Base-by-base conservation (phyloP, 2,888 invertebrate genomes). In the Macaria liturata region DNA sequence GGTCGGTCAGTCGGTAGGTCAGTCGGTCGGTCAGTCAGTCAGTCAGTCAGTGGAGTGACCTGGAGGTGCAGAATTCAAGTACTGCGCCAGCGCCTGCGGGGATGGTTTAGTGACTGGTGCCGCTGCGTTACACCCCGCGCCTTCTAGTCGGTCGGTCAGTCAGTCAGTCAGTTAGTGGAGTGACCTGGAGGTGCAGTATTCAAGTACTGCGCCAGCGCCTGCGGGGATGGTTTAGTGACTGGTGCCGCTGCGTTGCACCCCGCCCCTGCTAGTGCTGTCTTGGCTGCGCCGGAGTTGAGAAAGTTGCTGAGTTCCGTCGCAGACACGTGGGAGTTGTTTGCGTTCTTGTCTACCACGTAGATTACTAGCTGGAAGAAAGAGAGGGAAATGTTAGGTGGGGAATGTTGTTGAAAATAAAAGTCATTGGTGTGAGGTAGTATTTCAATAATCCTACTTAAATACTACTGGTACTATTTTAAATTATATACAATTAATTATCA, bases 161-260 rank as follows among this genome's bases (percentile, higher is more conserved):
- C 20, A 20, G 34, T 6, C 7, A 37, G 4, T 37, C 7, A 6
- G 7, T 37, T 3, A 37, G 34, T 37, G 7, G 4, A 50, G 9
- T 51, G 72, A 93, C 94, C 96, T 65, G 95, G 93, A 0, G 98
- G 99, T n/a, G 98, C 96, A 70, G 95, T 96, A 71, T 97, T 96
- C 59, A 98, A 88, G 86, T 99, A 99, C 71, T 97, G 96, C 67
- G 97, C 96, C 9, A 98, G 77, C 76, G 96, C 95, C 60, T 95
- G 95, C 53, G 95, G 95, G 66, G 96, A 94, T 46, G 98, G 95
- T 46, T 95, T 93, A 0, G 96, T 94, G 79, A 96, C 94, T 9
- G 98, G 93, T 61, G 95, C 93, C 31, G 96, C 94, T 68, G 94
- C 94, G 42, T 93, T 91, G 40, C 97, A 95, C 0, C 95, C 96